These are phyloP conservation scores for Platichthys stellatus DNA, from an alignment of 2,113 vertebrate species.

Conservation along the genomic window DNA sequence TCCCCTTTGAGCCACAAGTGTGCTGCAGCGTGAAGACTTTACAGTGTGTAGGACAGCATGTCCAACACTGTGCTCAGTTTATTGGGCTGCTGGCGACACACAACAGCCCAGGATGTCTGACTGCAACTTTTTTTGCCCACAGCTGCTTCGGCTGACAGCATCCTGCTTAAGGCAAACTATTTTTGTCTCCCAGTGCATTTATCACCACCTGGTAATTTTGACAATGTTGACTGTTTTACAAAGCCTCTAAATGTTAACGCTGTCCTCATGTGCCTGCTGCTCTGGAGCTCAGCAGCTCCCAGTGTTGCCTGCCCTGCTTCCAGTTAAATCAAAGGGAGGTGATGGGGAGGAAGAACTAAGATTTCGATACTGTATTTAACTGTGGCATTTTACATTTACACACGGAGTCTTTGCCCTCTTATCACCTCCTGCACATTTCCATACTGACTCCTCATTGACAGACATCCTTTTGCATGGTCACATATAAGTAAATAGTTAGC, in stretches of 20 bases:
- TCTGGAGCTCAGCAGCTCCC: slow-evolving; percentile 2
- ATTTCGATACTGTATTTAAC: too few relatives aligned
- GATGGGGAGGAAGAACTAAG: too few relatives aligned
- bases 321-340: too few relatives aligned
- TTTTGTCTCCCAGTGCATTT: slow-evolving; percentile 62
- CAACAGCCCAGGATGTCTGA: slow-evolving; percentile 67
- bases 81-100: slow-evolving; percentile 67
- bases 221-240: slow-evolving; percentile 62
- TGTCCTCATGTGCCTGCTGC: slow-evolving; percentile 35
- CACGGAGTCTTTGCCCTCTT: too few relatives aligned
- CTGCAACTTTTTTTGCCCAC: slow-evolving; percentile 66
- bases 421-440: too few relatives aligned
- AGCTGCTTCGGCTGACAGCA: slow-evolving; percentile 65
- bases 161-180: slow-evolving; percentile 67
- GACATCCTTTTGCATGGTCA: slow-evolving; percentile 1
- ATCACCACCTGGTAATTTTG: slow-evolving; percentile 73
- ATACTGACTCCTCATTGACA: too few relatives aligned
- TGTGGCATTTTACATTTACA: too few relatives aligned
- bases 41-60: slow-evolving; percentile 56
- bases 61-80: slow-evolving; percentile 71
- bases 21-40: slow-evolving; percentile 58
- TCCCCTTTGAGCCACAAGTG: slow-evolving; percentile 37
- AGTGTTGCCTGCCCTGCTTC: too few relatives aligned
- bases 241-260: slow-evolving; percentile 47
- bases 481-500: not conserved